Evolutionary conservation across 2,888 invertebrate genomes (phyloP).

Genomic region (Nemapogon koenigi): DNA sequence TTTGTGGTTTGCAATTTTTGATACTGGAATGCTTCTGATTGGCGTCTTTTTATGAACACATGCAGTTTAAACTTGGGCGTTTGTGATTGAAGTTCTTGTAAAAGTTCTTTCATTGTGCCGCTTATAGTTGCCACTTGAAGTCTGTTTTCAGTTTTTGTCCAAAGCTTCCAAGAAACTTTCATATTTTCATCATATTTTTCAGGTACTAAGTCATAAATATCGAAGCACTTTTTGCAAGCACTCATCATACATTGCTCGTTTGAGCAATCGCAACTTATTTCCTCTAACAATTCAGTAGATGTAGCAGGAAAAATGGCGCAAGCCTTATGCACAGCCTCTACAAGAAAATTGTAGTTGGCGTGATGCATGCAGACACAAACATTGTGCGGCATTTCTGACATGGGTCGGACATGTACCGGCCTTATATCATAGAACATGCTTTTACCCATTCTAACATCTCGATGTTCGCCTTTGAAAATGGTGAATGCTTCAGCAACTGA

Average conservation of each 20-base stretch:
- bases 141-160: constrained; percentile 6
- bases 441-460: constrained; percentile 8
- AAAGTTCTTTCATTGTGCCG: constrained; percentile 5
- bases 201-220: constrained; percentile 4
- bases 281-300: constrained; percentile 6
- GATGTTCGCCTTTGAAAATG: constrained; percentile 10
- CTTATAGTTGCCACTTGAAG: neutral
- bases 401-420: constrained; percentile 9
- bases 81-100: constrained; percentile 8
- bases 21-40: constrained; percentile 1
- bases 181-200: constrained; percentile 1
- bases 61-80: constrained; percentile 6
- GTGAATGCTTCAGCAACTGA: constrained; percentile 11
- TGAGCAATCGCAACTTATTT: constrained; percentile 4
- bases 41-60: constrained; percentile 9
- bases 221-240: constrained; percentile 7
- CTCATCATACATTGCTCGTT: constrained; percentile 8
- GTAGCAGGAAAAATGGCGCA: neutral
- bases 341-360: constrained; percentile 7
- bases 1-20: constrained; percentile 2
- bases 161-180: constrained; percentile 5
- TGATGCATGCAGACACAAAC: constrained; percentile 10
- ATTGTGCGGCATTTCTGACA: constrained; percentile 10
- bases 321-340: constrained; percentile 6
- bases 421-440: constrained; percentile 10